A percentile compares a stretch with the other conserved stretches of the same genome.
phyloP scores from a whole-genome alignment of 2,797 vertebrate genomes.

The Anas acuta region DNA sequence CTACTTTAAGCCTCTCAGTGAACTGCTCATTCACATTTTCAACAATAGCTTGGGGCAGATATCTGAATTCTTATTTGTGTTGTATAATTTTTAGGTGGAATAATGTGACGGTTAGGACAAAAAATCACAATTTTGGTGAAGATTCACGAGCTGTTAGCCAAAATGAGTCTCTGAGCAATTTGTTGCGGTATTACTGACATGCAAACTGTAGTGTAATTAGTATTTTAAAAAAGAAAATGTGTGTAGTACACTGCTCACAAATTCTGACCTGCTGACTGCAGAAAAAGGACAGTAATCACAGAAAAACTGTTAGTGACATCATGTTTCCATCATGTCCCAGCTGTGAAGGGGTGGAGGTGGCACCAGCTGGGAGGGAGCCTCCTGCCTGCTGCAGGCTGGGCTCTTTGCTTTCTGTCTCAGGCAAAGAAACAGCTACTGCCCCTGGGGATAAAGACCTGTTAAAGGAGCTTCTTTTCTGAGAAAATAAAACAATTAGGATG shows the following conservation, averaged over 20 bases:
- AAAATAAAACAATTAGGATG: background rate
- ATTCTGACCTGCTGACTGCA: background rate
- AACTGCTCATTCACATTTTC: background rate
- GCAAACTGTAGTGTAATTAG: background rate
- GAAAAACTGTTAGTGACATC: background rate
- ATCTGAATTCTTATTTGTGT: background rate
- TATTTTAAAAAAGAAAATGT: background rate
- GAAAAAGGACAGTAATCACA: background rate
- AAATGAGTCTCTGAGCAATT: background rate
- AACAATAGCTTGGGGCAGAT: background rate
- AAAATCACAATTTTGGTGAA: background rate
- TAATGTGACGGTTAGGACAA: background rate
- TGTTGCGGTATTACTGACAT: background rate
- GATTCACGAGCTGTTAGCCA: background rate
- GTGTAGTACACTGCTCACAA: background rate
- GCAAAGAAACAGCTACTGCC: background rate
- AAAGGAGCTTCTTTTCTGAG: background rate
- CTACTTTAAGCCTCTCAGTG: background rate
- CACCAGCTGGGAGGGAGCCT: background rate
- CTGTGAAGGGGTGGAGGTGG: background rate
- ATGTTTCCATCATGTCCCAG: background rate
- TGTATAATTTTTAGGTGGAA: conserved; percentile 22
- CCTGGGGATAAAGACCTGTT: background rate
- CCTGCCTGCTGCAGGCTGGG: background rate
- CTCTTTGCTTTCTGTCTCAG: background rate